Evolutionary conservation across 2,888 invertebrate genomes (phyloP).

Genomic region (Melanargia galathea): DNA sequence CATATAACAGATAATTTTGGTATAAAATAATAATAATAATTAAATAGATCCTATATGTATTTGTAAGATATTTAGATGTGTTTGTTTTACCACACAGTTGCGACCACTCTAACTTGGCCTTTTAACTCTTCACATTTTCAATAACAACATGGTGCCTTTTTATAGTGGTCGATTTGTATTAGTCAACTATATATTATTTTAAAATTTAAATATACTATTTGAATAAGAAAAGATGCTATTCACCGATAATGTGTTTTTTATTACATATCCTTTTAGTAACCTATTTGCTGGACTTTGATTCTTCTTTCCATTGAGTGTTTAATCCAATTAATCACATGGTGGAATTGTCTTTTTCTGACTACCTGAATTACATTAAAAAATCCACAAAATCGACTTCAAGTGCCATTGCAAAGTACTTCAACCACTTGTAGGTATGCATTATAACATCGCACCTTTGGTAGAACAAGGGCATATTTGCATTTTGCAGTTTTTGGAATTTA

Average conservation of each 20-base stretch:
- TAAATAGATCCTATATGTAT: constrained; percentile 66
- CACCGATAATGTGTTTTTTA: constrained; percentile 61
- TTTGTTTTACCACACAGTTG: constrained; percentile 68
- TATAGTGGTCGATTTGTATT: constrained; percentile 54
- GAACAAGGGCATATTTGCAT: too few relatives aligned
- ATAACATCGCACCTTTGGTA: too few relatives aligned
- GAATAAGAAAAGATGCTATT: constrained; percentile 67
- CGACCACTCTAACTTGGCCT: constrained; percentile 47
- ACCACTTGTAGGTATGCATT: too few relatives aligned
- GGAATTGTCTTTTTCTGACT: too few relatives aligned
- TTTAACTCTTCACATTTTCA: constrained; percentile 29
- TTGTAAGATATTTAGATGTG: constrained; percentile 74
- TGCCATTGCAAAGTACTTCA: too few relatives aligned
- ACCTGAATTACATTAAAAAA: too few relatives aligned
- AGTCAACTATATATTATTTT: constrained; percentile 68
- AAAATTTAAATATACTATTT: constrained; percentile 62
- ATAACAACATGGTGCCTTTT: constrained; percentile 44
- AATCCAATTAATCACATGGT: too few relatives aligned
- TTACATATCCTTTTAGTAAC: constrained; percentile 40
- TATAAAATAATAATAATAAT: constrained; percentile 61
- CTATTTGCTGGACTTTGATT: background rate
- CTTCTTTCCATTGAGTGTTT: too few relatives aligned
- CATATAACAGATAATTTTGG: constrained; percentile 61
- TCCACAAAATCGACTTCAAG: too few relatives aligned
- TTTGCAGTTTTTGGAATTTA: too few relatives aligned